Evolutionary conservation across 92 coral and sea anemone genomes (phyloP).

Genomic region (Parazoanthus darwini): DNA sequence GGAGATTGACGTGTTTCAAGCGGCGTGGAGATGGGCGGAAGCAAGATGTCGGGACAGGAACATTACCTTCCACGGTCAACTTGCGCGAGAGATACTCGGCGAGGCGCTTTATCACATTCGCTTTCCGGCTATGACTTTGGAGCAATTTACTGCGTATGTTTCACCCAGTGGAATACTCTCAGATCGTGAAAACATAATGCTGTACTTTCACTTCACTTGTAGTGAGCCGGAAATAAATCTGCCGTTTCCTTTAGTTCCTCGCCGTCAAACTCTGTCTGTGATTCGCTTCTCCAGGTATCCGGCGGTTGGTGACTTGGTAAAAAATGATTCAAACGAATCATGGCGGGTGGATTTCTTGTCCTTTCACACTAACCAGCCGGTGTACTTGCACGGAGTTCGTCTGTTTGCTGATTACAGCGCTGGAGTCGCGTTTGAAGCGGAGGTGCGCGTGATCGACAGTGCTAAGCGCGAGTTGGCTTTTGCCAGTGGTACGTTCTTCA

Average conservation of each 20-base stretch:
- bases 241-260: slow-evolving; percentile 34
- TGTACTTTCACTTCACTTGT: slow-evolving; percentile 44
- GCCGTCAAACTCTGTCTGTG: slow-evolving; percentile 38
- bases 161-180: slow-evolving; percentile 61
- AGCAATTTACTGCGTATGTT: slow-evolving; percentile 49
- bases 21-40: slow-evolving; percentile 65
- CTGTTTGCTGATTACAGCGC: slow-evolving; percentile 26
- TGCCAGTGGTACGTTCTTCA: slow-evolving; percentile 16
- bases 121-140: slow-evolving; percentile 65
- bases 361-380: slow-evolving; percentile 36
- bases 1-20: slow-evolving; percentile 62
- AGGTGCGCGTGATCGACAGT: slow-evolving; percentile 25
- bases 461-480: slow-evolving; percentile 28
- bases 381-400: slow-evolving; percentile 29
- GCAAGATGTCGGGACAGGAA: slow-evolving; percentile 56
- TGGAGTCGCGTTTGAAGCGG: slow-evolving; percentile 28
- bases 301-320: neutral
- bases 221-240: slow-evolving; percentile 23
- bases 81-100: slow-evolving; percentile 56
- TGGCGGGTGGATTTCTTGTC: slow-evolving; percentile 3
- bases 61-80: slow-evolving; percentile 40
- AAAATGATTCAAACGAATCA: slow-evolving; percentile 14
- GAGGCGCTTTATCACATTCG: slow-evolving; percentile 60
- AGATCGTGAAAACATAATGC: slow-evolving; percentile 47
- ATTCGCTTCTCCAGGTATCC: slow-evolving; percentile 33